Base-by-base conservation (phyloP, 2,888 invertebrate genomes). In the Crocallis elinguaria region DNA sequence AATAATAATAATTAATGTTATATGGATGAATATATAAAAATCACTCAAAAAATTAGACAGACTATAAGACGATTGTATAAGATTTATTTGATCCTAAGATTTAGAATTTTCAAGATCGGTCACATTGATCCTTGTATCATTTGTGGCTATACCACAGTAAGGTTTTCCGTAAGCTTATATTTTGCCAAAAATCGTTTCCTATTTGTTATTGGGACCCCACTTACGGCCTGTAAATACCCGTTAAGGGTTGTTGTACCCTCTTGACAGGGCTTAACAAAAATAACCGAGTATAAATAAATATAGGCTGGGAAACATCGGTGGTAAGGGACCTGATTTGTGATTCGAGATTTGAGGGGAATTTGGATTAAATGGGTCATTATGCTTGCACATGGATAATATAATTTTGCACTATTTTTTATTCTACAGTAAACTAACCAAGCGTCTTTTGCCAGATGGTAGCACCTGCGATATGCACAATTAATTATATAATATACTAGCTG, bases 181-280 rank as follows among this genome's bases (percentile, higher is more conserved):
- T 49, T 49, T 17, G 13, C 38, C 37, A 49, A 38, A 49, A 54
- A 44, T 53, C 43, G 53, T 48, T 54, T 32, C 39, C 37, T 49
- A 54, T 54, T 54, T 54, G 48, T 48, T 54, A 54, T 48, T 43
- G 43, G 43, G 48, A 49, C 60, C 63, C 54, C 56, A 56, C 57
- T 64, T 59, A 61, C 52, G 57, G 52, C 50, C 53, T 61, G 64
- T 61, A 61, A 64, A 59, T 61, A 53, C 57, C 52, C 37, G 38
- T 49, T 51, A 53, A 61, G 61, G 59, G 59, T 49, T 52, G 54
- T 63, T 49, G 58, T 45, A 54, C 58, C 59, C 56, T 62, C 53
- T 58, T 54, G 45, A 33, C 55, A 45, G 41, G 48, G 52, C 52
- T 58, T 46, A 53, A 33, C 56, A 42, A 44, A 53, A 54, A 54